Conservation (phyloP, 1,140 invertebrate genomes). For the Steinernema feltiae region DNA sequence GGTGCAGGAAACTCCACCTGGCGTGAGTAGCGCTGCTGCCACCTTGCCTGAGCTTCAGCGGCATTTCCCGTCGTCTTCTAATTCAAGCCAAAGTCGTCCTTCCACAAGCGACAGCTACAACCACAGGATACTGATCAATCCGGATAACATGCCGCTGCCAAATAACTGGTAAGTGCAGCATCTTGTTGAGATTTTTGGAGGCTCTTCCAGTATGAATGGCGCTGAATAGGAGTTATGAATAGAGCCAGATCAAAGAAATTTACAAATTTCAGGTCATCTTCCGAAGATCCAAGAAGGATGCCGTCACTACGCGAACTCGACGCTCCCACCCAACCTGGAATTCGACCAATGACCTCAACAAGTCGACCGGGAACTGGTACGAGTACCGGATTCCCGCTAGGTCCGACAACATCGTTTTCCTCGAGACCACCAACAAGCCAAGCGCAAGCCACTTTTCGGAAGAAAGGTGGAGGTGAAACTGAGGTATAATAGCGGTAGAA, state of each 20-base stretch:
- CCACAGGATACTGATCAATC: background rate
- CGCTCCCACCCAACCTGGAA: background rate
- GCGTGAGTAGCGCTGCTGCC: background rate
- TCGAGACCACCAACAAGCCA: background rate
- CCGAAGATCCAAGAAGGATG: background rate
- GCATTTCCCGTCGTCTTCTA: background rate
- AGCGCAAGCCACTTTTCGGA: background rate
- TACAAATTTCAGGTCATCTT: background rate
- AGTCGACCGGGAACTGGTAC: background rate
- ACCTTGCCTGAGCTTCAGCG: background rate
- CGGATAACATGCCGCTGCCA: background rate
- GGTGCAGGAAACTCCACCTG: background rate
- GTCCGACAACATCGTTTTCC: background rate
- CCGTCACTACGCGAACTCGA: background rate
- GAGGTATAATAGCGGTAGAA: background rate
- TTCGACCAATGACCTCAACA: background rate
- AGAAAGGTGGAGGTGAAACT: background rate
- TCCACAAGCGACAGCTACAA: slow-evolving; percentile 2
- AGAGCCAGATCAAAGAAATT: too few species aligned
- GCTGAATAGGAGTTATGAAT: too few species aligned
- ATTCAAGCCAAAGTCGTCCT: background rate
- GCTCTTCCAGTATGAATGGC: too few species aligned
- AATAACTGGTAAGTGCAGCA: background rate
- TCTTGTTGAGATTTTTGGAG: too few species aligned
- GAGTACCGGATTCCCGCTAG: background rate